Evolutionary conservation across 2,113 vertebrate genomes (phyloP).

Genomic region (Tylochromis polylepis): DNA sequence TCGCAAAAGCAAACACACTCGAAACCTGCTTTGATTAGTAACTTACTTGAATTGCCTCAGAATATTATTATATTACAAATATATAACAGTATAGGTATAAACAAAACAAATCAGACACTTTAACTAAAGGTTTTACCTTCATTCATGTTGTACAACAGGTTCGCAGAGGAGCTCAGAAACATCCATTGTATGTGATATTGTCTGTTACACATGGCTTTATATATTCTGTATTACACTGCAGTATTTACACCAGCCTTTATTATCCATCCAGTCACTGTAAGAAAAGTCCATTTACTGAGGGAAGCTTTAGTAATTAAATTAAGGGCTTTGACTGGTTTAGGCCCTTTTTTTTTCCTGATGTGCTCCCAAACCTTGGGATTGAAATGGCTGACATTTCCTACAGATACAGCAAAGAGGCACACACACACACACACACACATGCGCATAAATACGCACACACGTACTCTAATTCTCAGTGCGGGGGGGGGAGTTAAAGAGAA

Average conservation of each 20-base stretch:
- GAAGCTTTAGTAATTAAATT: constrained; percentile 34
- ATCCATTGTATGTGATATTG: constrained; percentile 35
- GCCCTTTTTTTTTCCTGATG: constrained; percentile 59
- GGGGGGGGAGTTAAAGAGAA: neutral
- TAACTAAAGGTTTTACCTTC: neutral
- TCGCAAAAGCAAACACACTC: neutral
- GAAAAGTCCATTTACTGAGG: constrained; percentile 32
- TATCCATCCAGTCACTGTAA: neutral
- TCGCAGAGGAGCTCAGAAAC: constrained; percentile 32
- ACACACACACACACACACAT: neutral
- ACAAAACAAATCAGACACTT: neutral
- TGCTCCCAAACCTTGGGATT: constrained; percentile 51
- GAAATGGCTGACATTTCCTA: constrained; percentile 74
- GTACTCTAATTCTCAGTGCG: neutral
- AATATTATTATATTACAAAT: constrained; percentile 57
- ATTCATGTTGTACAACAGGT: constrained; percentile 25
- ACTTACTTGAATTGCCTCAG: constrained; percentile 27
- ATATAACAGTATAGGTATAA: constrained; percentile 31
- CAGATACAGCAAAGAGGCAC: constrained; percentile 44
- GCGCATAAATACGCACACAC: neutral
- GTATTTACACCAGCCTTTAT: constrained; percentile 43
- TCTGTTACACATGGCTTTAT: constrained; percentile 63
- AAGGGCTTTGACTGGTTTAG: constrained; percentile 42
- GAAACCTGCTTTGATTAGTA: neutral
- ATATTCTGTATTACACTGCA: constrained; percentile 46